A percentile compares a stretch with the other conserved stretches of the same genome.
Conservation (phyloP, 2,888 invertebrate species). For the Epinotia demarniana region DNA sequence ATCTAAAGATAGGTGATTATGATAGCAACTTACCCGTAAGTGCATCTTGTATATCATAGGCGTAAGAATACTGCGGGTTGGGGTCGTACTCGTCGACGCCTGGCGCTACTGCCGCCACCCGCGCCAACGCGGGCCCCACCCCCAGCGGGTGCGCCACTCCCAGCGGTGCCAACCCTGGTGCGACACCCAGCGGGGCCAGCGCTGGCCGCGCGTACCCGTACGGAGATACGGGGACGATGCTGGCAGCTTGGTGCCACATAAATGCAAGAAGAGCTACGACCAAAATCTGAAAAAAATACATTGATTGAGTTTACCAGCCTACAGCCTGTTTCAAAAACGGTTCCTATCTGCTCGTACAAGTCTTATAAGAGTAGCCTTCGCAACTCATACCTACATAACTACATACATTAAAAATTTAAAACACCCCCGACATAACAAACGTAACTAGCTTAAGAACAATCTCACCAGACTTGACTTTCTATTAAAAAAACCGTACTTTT, state of each 20-base stretch:
- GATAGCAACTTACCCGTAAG: conserved; percentile 83
- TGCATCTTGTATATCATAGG: conserved; percentile 88
- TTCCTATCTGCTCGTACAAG: too few species aligned
- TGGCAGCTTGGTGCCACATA: conserved; percentile 66
- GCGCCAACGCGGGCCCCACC: conserved; percentile 8
- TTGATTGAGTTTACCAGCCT: conserved; percentile 43
- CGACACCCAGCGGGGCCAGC: conserved; percentile 53
- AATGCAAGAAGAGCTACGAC: conserved; percentile 67
- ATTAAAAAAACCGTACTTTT: too few species aligned
- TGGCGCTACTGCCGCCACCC: conserved; percentile 55
- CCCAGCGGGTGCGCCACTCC: conserved; percentile 54
- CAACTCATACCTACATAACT: too few species aligned
- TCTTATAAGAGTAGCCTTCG: too few species aligned
- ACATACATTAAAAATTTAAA: too few species aligned
- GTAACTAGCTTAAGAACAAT: too few species aligned
- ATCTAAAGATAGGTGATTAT: neutral
- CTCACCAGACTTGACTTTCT: too few species aligned
- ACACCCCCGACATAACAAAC: too few species aligned
- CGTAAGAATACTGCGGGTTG: conserved; percentile 87
- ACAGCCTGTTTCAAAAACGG: too few species aligned
- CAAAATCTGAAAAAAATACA: conserved; percentile 60
- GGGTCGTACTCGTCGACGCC: conserved; percentile 85
- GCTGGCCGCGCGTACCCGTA: conserved; percentile 69
- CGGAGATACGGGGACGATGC: conserved; percentile 63
- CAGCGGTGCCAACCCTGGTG: conserved; percentile 54